Base-by-base conservation (phyloP, 1,140 invertebrate species). In the Drosophila burlai region DNA sequence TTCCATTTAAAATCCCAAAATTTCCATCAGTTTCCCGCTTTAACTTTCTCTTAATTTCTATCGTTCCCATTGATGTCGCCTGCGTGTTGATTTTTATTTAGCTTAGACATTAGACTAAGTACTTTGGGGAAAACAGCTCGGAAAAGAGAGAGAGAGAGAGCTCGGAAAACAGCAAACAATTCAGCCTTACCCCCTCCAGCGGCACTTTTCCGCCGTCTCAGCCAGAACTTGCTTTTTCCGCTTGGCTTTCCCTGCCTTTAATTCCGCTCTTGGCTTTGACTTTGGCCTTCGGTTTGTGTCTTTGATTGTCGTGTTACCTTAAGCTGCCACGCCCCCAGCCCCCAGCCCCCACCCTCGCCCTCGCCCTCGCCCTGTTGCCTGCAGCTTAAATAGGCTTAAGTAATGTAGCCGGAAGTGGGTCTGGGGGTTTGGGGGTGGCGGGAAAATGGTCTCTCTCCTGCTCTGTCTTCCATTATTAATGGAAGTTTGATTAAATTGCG, bases 401-500 rank as follows among this genome's bases (percentile, higher is more conserved):
- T 80, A 89, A 78, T 80, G 76, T 73, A 67, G 49, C 42, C 45
- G 50, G 60, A 59, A 64, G 34, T 43, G 38, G 57, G 18, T 18
- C 8, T 1, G 29, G 11, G 29, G 3, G 16, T 2, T 24, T 24
- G 24, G 3, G 24, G 24, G 16, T 16, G 26, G 1, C 2, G 16
- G 47, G 8, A 29, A 76, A 65, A 59, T 46, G 18, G 63, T 10
- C 59, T 62, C 31, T 2, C 36, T 55, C 63, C 45, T 61, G 66
- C 73, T 80, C 40, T 80, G 60, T 47, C 61, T 66, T 89, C 69
- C 81, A 87, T 87, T 84, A 87, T 84, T 89, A 84, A 84, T 89
- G 84, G 80, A 89, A 89, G 80, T 87, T 89, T 87, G 83, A 87
- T 87, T 87, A 87, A 87, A 89, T 89, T 87, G 76, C 81, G 42